A percentile compares a stretch with the other conserved stretches of the same genome.
phyloP scores from a whole-genome alignment of 2,888 invertebrate species.

The Slavum lentiscoides region DNA sequence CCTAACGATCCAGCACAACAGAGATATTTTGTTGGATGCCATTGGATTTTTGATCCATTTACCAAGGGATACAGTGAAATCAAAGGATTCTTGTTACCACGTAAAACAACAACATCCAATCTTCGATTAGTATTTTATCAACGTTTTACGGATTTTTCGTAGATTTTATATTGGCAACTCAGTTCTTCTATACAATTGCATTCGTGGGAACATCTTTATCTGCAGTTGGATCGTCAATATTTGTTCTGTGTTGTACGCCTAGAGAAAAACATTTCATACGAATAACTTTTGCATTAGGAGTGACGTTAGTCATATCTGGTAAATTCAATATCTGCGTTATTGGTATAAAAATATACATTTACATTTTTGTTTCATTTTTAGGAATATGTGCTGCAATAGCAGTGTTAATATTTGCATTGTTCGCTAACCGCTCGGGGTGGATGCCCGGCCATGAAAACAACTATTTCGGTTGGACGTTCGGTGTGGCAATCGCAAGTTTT shows the following conservation, averaged over 20 bases:
- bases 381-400: conserved; percentile 79
- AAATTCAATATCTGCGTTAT: conserved; percentile 56
- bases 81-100: conserved; percentile 81
- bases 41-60: conserved; percentile 95
- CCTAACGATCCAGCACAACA: conserved; percentile 77
- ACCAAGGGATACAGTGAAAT: conserved; percentile 90
- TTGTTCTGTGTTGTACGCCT: conserved; percentile 82
- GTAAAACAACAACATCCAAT: conserved; percentile 60
- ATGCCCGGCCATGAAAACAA: conserved; percentile 95
- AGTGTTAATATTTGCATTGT: conserved; percentile 84
- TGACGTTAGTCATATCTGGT: conserved; percentile 69
- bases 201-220: conserved; percentile 75
- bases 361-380: conserved; percentile 58
- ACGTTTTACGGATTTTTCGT: conserved; percentile 59
- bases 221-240: conserved; percentile 75
- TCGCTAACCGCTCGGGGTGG: conserved; percentile 85
- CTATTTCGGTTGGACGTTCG: conserved; percentile 94
- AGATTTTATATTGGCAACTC: conserved; percentile 92
- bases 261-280: conserved; percentile 75
- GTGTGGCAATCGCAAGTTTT: conserved; percentile 78
- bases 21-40: conserved; percentile 91
- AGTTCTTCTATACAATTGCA: conserved; percentile 88
- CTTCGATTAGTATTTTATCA: background rate
- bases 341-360: background rate
- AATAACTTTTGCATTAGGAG: conserved; percentile 71